phyloP scores from a whole-genome alignment of 2,888 invertebrate genomes.

The Malthinus seriepunctatus region DNA sequence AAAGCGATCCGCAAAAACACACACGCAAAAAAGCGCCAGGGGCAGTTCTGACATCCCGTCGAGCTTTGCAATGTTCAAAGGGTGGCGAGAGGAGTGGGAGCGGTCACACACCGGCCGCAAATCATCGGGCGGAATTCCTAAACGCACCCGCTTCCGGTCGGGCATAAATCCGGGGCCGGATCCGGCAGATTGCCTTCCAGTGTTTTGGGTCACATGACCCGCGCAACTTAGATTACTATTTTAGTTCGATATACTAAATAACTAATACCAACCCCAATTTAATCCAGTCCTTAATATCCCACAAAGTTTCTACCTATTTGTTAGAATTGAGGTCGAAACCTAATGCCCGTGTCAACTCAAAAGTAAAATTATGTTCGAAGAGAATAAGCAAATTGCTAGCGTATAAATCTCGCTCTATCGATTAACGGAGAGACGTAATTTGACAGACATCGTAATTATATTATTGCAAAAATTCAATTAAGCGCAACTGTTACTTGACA shows the following conservation, averaged over 20 bases:
- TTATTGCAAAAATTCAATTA: no score
- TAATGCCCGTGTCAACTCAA: no score
- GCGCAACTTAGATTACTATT: conserved; percentile 24
- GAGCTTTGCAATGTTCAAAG: conserved; percentile 31
- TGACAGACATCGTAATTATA: no score
- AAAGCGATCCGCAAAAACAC: conserved; percentile 40
- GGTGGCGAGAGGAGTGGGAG: conserved; percentile 32
- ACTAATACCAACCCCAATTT: conserved; percentile 21
- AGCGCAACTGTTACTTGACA: no score
- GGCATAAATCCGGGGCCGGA: conserved; percentile 51
- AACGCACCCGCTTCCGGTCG: conserved; percentile 58
- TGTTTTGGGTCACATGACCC: conserved; percentile 38
- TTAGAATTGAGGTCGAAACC: conserved; percentile 1
- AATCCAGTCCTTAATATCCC: conserved; percentile 18
- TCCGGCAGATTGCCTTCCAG: conserved; percentile 50
- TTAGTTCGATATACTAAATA: conserved; percentile 18
- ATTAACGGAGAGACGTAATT: no score
- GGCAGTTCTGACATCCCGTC: conserved; percentile 23
- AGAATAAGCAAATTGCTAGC: no score
- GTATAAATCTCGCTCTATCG: no score
- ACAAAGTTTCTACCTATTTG: conserved; percentile 17
- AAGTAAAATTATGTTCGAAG: no score
- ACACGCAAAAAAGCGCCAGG: conserved; percentile 30
- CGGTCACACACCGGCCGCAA: conserved; percentile 55
- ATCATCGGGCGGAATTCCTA: conserved; percentile 66